Percentiles rank a stretch among this genome's conserved stretches.
phyloP scores from a whole-genome alignment of 1,140 invertebrate species.

The Mactra quadrangularis region DNA sequence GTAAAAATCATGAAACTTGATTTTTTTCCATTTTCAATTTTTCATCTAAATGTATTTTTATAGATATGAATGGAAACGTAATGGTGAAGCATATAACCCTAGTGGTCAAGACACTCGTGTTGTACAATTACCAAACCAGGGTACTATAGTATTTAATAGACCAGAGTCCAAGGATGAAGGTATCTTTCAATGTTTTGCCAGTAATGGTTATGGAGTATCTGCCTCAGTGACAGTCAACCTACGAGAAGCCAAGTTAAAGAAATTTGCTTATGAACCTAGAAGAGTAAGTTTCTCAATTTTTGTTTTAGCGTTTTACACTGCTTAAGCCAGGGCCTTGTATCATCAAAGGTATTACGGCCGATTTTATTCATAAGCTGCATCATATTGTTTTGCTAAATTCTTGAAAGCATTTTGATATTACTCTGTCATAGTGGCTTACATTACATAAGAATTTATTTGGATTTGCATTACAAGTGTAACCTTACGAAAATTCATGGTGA shows the following conservation, averaged over 20 bases:
- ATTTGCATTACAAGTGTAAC: no score
- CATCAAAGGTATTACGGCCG: no score
- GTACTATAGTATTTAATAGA: constrained; percentile 94
- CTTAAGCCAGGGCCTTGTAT: no score
- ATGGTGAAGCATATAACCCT: constrained; percentile 93
- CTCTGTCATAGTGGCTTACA: no score
- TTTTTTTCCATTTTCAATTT: no score
- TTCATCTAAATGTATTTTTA: no score
- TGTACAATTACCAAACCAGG: constrained; percentile 94
- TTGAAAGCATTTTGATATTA: not conserved
- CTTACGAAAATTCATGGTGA: no score
- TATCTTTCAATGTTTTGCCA: constrained; percentile 98
- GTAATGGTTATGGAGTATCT: constrained; percentile 94
- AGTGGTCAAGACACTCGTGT: constrained; percentile 91
- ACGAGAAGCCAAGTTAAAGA: constrained; percentile 69
- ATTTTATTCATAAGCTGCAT: not conserved
- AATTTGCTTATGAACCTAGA: constrained; percentile 61
- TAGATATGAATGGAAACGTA: constrained; percentile 98
- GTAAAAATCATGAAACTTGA: no score
- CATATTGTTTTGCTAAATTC: constrained; percentile 1
- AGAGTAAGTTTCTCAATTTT: constrained; percentile 30
- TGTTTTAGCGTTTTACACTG: no score
- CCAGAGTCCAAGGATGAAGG: constrained; percentile 96
- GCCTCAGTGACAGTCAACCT: constrained; percentile 72
- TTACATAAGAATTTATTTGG: no score